Base-by-base conservation (phyloP, 2,113 vertebrate genomes). In the Oceanites oceanicus region DNA sequence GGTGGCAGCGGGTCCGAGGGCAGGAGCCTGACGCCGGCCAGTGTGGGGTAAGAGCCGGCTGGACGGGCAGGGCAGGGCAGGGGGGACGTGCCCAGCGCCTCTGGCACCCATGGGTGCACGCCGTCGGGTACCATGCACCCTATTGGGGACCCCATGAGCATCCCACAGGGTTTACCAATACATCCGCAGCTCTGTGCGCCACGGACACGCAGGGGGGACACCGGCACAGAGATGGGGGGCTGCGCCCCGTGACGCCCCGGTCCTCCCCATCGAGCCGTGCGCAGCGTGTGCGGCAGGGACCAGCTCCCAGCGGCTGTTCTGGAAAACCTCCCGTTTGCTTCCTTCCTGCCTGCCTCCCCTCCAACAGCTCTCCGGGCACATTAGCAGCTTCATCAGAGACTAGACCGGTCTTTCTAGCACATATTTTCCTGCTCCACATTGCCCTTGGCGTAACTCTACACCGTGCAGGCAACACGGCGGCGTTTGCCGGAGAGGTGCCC, bases 321-420 rank as follows among this genome's bases (percentile, higher is more conserved):
- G 97, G 95, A 96, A 96, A 94, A 78, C 45, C 93, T 91, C 95
- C 96, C 80, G 93, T 72, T 77, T 52, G 86, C 71, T 95, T 96
- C 96, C 95, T 97, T 92, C 96, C 93, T 96, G 90, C 96, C 80
- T n/a, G 56, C 68, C 84, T 90, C 88, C 88, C 80, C 87, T 84
- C 93, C 90, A 36, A 32, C 93, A 81, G 94, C 95, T 94, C 94
- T 88, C 92, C 55, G 89, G 95, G 96, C 92, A 83, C 97, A 93
- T 82, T 78, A 82, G 94, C 93, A 94, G 94, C 75, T 93, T 65
- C 94, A 79, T 49, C 93, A 74, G 76, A 95, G 93, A 78, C 95
- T 59, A 91, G 97, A 95, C 97, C 92, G 90, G 96, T 96, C 93
- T 97, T 97, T 94, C 92, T 47, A 96, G 96, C 90, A 20, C 88